phyloP scores from a whole-genome alignment of 1,140 invertebrate genomes.

The Alviniconcha marisindica region DNA sequence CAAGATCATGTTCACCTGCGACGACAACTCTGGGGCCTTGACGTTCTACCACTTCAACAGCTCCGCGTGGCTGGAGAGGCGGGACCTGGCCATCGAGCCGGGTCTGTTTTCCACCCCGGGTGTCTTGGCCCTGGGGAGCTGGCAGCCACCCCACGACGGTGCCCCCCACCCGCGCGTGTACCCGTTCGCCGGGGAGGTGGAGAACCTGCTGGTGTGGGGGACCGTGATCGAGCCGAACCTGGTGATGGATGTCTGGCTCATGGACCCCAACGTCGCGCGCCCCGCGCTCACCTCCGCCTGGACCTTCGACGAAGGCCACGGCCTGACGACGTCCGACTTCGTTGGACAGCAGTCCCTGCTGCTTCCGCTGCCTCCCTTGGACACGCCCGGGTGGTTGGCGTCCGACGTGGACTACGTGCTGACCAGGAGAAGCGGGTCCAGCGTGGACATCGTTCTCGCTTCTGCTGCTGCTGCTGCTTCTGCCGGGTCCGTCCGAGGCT shows the following conservation, averaged over 20 bases:
- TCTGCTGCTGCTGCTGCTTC: neutral
- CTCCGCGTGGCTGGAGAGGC: conserved; percentile 42
- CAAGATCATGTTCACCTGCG: conserved; percentile 56
- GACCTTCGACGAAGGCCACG: conserved; percentile 59
- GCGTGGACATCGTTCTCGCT: neutral
- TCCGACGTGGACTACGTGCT: conserved; percentile 45
- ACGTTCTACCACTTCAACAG: conserved; percentile 56
- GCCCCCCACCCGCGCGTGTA: conserved; percentile 19
- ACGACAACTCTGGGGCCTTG: conserved; percentile 42
- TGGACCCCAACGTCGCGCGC: conserved; percentile 45
- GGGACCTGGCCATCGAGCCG: conserved; percentile 32
- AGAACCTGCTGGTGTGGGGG: conserved; percentile 57
- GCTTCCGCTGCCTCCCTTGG: conserved; percentile 50
- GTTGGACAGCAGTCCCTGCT: conserved; percentile 32
- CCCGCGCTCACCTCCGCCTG: conserved; percentile 49
- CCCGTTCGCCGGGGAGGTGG: conserved; percentile 51
- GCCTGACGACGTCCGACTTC: conserved; percentile 37
- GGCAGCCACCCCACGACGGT: conserved; percentile 50
- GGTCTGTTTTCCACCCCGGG: conserved; percentile 48
- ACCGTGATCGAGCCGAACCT: conserved; percentile 49
- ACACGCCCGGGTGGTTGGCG: conserved; percentile 50
- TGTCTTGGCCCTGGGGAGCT: conserved; percentile 51
- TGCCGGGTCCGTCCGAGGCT: neutral
- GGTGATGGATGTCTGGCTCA: conserved; percentile 50
- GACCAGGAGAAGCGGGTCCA: neutral